phyloP scores from a whole-genome alignment of 2,797 vertebrate genomes.

The Coregonus sp. region DNA sequence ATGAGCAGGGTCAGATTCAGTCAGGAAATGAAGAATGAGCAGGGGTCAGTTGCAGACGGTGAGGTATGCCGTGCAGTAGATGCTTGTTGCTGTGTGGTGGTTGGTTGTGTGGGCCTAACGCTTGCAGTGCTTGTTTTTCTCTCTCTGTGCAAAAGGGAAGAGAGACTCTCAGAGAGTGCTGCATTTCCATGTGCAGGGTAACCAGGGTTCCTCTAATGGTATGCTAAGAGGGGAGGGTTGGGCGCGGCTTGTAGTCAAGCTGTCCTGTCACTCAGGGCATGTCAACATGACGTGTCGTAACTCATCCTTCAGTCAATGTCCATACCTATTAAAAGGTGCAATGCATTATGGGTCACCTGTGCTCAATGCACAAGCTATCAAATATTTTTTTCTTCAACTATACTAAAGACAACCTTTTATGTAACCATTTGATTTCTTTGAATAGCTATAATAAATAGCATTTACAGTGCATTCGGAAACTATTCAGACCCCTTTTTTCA shows the following conservation, averaged over 20 bases:
- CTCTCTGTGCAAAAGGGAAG: slow-evolving; percentile 70
- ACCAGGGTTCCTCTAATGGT: slow-evolving; percentile 80
- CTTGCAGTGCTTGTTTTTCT: slow-evolving; percentile 55
- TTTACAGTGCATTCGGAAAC: too few species aligned
- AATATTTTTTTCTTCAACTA: too few species aligned
- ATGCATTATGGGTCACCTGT: slow-evolving; percentile 26
- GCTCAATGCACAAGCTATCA: neutral
- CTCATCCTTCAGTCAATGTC: slow-evolving; percentile 39
- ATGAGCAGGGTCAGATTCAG: neutral
- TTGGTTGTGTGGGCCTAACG: slow-evolving; percentile 52
- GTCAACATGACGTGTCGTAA: slow-evolving; percentile 66
- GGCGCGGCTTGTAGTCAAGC: slow-evolving; percentile 58
- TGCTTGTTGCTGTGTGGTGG: neutral
- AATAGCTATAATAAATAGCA: too few species aligned
- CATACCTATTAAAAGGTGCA: slow-evolving; percentile 78
- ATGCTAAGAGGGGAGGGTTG: slow-evolving; percentile 67
- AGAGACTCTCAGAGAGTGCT: slow-evolving; percentile 66
- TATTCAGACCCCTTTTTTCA: too few species aligned
- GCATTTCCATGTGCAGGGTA: slow-evolving; percentile 66
- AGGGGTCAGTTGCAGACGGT: neutral
- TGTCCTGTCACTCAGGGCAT: slow-evolving; percentile 64
- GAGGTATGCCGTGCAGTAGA: neutral
- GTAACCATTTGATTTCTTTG: too few species aligned
- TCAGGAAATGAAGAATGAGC: slow-evolving; percentile 38
- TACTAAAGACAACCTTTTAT: too few species aligned